Base-by-base conservation (phyloP, 2,797 vertebrate genomes). In the Aphelocoma californica region DNA sequence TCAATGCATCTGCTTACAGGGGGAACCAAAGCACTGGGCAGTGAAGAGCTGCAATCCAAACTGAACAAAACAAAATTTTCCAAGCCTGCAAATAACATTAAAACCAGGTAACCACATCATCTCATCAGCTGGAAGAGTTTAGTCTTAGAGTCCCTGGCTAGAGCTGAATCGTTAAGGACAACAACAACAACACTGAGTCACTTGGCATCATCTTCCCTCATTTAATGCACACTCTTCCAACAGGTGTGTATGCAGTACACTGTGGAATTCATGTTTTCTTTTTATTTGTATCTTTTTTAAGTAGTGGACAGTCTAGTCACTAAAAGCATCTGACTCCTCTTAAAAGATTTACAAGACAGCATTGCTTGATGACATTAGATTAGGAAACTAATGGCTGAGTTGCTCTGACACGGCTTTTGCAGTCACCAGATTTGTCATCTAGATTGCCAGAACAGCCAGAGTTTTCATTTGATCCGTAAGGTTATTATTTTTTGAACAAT, bases 211-310 rank as follows among this genome's bases (percentile, higher is more conserved):
- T 72, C 32, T 25, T 79, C 70, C 36, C 36, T 62, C 12, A 40
- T 48, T 65, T 61, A 56, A 34, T 31, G 25, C 38, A 58, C 29
- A 8, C 38, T 66, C 31, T 40, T 83, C 44, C 50, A 86, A 53
- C 3, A 58, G 10, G 5, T 44, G 14, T 6, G 20, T 8, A 44
- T 2, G 4, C 1, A 58, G 11, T 7, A 57, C 7, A 45, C 13
- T 29, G 25, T 1, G 45, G 20, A 96, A 91, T 40, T 40, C 40
- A 40, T 7, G 45, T 28, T 18, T 23, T 7, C 14, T 25, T 74
- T 36, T 54, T 40, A 44, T 28, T 69, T 66, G 18, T 16, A n/a
- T 10, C 7, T 45, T 29, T 44, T 81, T 73, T 14, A 64, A 69
- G 14, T 19, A 50, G 12, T 13, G 16, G 15, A 77, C 10, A 62